Base-by-base conservation (phyloP, 2,113 vertebrate genomes). In the Chinchilla lanigera region DNA sequence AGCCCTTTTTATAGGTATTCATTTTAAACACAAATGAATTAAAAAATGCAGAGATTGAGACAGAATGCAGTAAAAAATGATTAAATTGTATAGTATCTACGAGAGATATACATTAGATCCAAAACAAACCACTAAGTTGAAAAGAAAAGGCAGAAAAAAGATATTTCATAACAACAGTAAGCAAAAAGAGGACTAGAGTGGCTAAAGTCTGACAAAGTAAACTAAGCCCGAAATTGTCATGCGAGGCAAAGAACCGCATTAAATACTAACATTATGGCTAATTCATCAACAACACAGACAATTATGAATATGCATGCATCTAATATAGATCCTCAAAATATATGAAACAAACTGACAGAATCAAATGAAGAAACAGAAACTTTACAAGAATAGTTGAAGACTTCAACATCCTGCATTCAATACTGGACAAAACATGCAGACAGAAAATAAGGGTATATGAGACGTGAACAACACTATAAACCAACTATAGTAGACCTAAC, bases 21-120 rank as follows among this genome's bases (percentile, higher is more conserved):
- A 88, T 56, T 83, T 92, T 88, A 95, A 92, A 75, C 41, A 30
- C 33, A 87, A 92, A 71, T 28, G 52, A 92, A 41, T 84, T 52
- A 86, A 86, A 38, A 86, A 90, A 90, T 81, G 12, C 26, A 73
- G n/a, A 83, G 65, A 84, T 20, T 44, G 73, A 78, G 16, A 78
- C 10, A 84, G 35, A 83, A 83, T 44, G 19, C 28, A 54, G 33
- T 44, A 58, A 73, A 83, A 83, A 63, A 75, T 38, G 86, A 89
- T 61, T 16, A 22, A 94, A 75, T 47, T 50, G 24, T 63, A 89
- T 24, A 61, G 5, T n/a, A 35, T 11, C 35, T 82, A 71, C 3
- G 58, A 58, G 50, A 92, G 14, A 75, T 47, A 60, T 26, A 80
- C 14, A 61, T 50, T 61, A 85, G 54, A 56, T 69, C 61, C 17